phyloP scores from a whole-genome alignment of 2,113 vertebrate genomes.

The Macquaria ambigua region DNA sequence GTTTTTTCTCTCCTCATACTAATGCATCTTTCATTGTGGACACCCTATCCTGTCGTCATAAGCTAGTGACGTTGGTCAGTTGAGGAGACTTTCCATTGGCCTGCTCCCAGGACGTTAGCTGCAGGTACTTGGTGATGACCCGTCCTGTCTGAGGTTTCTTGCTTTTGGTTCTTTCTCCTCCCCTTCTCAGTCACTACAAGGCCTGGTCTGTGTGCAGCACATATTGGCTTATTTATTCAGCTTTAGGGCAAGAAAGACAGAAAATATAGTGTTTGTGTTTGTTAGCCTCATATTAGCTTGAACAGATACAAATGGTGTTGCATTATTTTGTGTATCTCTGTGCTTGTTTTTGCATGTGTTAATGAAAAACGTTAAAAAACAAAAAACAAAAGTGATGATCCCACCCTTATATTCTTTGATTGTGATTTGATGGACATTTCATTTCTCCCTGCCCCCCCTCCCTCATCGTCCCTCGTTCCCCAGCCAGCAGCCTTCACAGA shows the following conservation, averaged over 20 bases:
- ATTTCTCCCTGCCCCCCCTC: slow-evolving; percentile 80
- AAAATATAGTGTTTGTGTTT: neutral
- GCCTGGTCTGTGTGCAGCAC: neutral
- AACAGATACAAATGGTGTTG: neutral
- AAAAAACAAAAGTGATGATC: slow-evolving; percentile 5
- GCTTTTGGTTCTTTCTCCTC: slow-evolving; percentile 43
- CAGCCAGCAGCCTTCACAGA: slow-evolving; percentile 86
- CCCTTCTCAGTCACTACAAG: neutral
- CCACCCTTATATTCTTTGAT: slow-evolving; percentile 56
- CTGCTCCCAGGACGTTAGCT: slow-evolving; percentile 50
- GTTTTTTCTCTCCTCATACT: slow-evolving; percentile 53
- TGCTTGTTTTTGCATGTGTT: neutral
- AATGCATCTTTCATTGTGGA: slow-evolving; percentile 78
- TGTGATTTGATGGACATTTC: slow-evolving; percentile 88
- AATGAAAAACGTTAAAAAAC: too few species aligned
- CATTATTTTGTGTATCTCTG: neutral
- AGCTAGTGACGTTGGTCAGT: slow-evolving; percentile 61
- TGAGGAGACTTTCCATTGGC: slow-evolving; percentile 74
- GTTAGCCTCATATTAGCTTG: neutral
- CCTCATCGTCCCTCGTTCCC: slow-evolving; percentile 75
- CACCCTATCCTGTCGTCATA: slow-evolving; percentile 74
- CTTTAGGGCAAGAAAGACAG: neutral
- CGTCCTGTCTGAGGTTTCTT: slow-evolving; percentile 66
- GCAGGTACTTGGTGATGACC: slow-evolving; percentile 60
- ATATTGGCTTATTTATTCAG: neutral